These are phyloP conservation scores for Aporrectodea caliginosa DNA, from an alignment of 1,140 invertebrate genomes.

Conservation along the genomic window DNA sequence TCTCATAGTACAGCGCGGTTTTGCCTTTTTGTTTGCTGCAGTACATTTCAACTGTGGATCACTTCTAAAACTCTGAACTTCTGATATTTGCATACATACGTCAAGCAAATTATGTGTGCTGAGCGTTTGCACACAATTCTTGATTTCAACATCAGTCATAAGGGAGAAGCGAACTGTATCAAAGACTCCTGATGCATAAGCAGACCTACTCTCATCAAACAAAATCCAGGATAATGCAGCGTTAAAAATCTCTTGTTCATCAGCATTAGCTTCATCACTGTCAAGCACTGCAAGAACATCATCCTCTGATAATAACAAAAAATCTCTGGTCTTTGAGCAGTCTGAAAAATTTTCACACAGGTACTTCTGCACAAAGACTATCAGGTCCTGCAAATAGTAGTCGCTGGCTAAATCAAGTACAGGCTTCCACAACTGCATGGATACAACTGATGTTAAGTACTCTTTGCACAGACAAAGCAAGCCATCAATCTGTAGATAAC, in stretches of 20 bases:
- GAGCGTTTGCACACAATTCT: not conserved
- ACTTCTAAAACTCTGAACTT: not conserved
- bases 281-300: not conserved
- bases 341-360: conserved; percentile 14
- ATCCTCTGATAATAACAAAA: conserved; percentile 4
- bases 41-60: not conserved
- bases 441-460: not conserved
- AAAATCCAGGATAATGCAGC: conserved; percentile 5
- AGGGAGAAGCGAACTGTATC: conserved; percentile 1
- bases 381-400: not conserved
- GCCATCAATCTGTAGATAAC: conserved; percentile 19
- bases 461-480: not conserved
- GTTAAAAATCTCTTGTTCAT: conserved; percentile 18
- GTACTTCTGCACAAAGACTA: not conserved
- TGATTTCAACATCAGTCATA: not conserved
- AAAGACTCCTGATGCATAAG: not conserved
- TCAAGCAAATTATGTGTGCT: not conserved
- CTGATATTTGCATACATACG: not conserved
- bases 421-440: not conserved
- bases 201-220: not conserved
- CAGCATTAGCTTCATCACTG: not conserved
- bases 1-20: conserved; percentile 1
- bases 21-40: not conserved
- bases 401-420: conserved; percentile 1
- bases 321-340: not conserved